phyloP scores from a whole-genome alignment of 2,797 vertebrate species.

The Peromyscus attwateri region DNA sequence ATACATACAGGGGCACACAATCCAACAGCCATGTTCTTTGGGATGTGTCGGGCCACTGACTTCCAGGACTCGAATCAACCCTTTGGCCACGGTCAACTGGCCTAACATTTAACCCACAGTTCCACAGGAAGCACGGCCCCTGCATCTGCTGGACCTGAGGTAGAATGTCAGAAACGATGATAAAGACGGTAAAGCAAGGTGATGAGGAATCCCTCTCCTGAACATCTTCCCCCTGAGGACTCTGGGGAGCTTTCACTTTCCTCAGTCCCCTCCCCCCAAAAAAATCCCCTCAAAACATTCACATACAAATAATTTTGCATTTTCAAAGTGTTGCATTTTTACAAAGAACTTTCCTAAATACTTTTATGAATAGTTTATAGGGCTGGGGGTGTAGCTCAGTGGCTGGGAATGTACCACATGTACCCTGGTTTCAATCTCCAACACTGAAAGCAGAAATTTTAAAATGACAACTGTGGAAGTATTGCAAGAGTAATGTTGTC shows the following conservation, averaged over 20 bases:
- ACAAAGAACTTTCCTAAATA: neutral
- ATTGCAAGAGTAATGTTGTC: neutral
- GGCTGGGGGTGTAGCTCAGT: neutral
- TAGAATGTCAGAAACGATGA: slow-evolving; percentile 86
- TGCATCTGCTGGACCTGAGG: slow-evolving; percentile 82
- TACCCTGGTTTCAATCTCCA: neutral
- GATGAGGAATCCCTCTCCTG: slow-evolving; percentile 84
- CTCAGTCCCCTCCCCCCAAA: neutral
- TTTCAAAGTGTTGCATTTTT: neutral
- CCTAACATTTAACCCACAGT: slow-evolving; percentile 83
- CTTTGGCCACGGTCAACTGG: slow-evolving; percentile 82
- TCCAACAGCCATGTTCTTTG: slow-evolving; percentile 77
- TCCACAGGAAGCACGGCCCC: slow-evolving; percentile 83
- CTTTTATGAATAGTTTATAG: neutral
- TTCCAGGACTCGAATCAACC: slow-evolving; percentile 83
- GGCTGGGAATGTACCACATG: fast-evolving
- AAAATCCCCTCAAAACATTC: neutral
- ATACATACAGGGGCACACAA: slow-evolving; percentile 7
- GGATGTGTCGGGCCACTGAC: slow-evolving; percentile 82
- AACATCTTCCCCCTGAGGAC: slow-evolving; percentile 9
- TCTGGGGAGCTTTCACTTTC: neutral
- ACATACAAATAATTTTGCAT: slow-evolving; percentile 10
- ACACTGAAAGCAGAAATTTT: neutral
- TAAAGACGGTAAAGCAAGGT: slow-evolving; percentile 71
- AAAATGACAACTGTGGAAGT: neutral